These are phyloP conservation scores for Oncorhynchus gorbuscha DNA, from an alignment of 2,113 vertebrate genomes.

Conservation along the genomic window DNA sequence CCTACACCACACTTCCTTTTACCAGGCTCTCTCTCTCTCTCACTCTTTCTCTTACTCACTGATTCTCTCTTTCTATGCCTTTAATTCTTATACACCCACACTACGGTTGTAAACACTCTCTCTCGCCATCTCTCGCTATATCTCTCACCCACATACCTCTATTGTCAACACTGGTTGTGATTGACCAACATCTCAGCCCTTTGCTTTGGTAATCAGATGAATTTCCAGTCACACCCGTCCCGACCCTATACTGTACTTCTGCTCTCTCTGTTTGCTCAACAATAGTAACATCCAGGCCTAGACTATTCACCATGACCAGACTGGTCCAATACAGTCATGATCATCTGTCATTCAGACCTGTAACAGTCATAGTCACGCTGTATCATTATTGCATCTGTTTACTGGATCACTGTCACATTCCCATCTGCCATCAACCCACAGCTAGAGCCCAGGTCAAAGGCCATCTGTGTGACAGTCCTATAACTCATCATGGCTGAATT, in stretches of 20 bases:
- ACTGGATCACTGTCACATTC: slow-evolving; percentile 7
- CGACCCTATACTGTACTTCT: too few species aligned
- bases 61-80: not conserved
- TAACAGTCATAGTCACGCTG: not conserved
- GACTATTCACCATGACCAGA: not conserved
- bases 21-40: not conserved
- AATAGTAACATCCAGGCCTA: not conserved
- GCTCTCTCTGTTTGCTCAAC: slow-evolving; percentile 1
- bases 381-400: slow-evolving; percentile 1
- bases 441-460: slow-evolving; percentile 4
- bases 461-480: slow-evolving; percentile 15
- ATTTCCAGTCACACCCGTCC: not conserved
- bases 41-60: not conserved
- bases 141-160: not conserved
- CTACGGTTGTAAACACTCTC: not conserved
- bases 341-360: not conserved
- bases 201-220: not conserved
- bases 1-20: not conserved
- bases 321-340: not conserved
- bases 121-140: not conserved
- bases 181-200: not conserved
- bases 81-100: not conserved
- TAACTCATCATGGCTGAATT: too few species aligned
- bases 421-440: not conserved
- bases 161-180: not conserved